phyloP scores from a whole-genome alignment of 2,113 vertebrate genomes.

The Trematocara marginatum region DNA sequence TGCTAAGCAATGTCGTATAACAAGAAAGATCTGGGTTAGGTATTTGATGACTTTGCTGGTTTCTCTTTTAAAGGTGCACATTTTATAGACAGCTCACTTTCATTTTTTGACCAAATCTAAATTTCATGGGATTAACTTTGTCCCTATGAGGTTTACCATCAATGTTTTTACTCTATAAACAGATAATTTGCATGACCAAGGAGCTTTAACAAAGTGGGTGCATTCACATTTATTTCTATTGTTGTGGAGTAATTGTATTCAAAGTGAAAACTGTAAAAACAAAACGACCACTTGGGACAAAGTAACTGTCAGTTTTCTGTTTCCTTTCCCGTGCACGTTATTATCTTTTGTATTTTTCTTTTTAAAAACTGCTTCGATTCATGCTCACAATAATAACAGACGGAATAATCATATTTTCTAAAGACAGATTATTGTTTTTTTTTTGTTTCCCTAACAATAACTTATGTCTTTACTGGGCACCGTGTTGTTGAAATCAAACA shows the following conservation, averaged over 20 bases:
- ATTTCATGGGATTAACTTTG: not conserved
- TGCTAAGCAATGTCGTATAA: not conserved
- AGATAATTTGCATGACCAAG: not conserved
- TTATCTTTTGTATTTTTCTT: not conserved
- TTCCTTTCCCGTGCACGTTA: not conserved
- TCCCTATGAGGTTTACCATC: not conserved
- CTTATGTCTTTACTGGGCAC: not conserved
- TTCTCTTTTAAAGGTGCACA: not conserved
- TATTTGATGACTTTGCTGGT: not conserved
- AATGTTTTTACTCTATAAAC: not conserved
- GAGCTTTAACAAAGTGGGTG: not conserved
- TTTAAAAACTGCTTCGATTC: not conserved
- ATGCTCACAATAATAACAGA: not conserved
- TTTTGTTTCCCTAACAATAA: not conserved
- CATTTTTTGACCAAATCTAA: not conserved
- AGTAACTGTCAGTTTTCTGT: not conserved
- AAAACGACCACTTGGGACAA: not conserved
- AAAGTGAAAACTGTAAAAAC: not conserved
- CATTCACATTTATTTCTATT: not conserved
- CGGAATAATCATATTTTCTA: not conserved
- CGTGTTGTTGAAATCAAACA: not conserved
- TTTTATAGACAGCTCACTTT: not conserved
- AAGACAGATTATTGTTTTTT: constrained; percentile 3
- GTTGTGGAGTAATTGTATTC: not conserved
- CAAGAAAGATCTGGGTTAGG: not conserved